Conservation (phyloP, 2,888 invertebrate genomes). For the Chydorus sphaericus region DNA sequence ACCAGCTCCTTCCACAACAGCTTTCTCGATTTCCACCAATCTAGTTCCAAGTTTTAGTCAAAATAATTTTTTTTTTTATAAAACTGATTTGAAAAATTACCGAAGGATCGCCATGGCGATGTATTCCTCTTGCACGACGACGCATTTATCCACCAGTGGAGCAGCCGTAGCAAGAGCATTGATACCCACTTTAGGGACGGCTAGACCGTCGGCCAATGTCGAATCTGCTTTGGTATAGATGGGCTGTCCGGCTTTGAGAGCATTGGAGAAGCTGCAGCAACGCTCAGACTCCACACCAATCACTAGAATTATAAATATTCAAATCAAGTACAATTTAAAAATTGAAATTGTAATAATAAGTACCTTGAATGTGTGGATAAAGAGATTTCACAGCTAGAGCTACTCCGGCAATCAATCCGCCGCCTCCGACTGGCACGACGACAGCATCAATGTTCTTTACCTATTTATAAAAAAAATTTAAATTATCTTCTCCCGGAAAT, state of each 20-base stretch:
- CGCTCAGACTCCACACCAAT: conserved; percentile 80
- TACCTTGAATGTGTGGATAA: conserved; percentile 41
- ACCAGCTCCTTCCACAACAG: conserved; percentile 82
- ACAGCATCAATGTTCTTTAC: conserved; percentile 55
- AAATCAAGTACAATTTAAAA: conserved; percentile 15
- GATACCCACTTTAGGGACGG: conserved; percentile 72
- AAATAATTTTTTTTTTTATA: neutral
- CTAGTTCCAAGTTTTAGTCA: neutral
- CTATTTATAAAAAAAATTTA: neutral
- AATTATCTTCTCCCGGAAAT: too few species aligned
- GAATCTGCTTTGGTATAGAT: conserved; percentile 48
- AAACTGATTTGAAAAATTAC: conserved; percentile 26
- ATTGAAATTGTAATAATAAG: conserved; percentile 5
- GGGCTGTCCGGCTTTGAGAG: conserved; percentile 53
- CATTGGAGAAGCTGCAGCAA: conserved; percentile 69
- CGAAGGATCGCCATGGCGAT: conserved; percentile 66
- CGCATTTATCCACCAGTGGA: conserved; percentile 60
- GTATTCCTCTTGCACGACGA: conserved; percentile 67
- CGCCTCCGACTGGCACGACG: conserved; percentile 86
- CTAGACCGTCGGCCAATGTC: conserved; percentile 74
- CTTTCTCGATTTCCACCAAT: conserved; percentile 62
- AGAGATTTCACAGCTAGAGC: conserved; percentile 78
- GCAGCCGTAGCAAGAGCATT: conserved; percentile 65
- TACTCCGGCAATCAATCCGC: conserved; percentile 78
- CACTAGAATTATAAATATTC: conserved; percentile 29